These are phyloP conservation scores for Ellobium chinense DNA, from an alignment of 2,888 invertebrate species.

Conservation along the genomic window DNA sequence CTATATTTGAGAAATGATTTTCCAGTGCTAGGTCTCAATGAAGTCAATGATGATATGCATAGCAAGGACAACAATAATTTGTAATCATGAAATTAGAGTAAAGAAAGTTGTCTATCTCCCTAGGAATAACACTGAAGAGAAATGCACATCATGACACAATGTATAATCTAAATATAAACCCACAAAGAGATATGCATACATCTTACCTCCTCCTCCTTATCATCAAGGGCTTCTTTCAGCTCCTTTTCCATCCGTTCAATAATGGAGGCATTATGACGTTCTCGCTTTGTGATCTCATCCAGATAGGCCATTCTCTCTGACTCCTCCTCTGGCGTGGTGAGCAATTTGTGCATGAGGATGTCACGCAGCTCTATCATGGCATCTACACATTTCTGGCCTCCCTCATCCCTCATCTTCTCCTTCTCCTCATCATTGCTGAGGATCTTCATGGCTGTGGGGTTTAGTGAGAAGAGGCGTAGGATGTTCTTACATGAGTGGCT, in stretches of 20 bases:
- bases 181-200: neutral
- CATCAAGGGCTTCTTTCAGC: conserved; percentile 72
- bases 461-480: conserved; percentile 69
- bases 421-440: conserved; percentile 51
- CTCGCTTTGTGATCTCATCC: conserved; percentile 73
- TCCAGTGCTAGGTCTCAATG: too few relatives aligned
- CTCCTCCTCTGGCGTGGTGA: conserved; percentile 78
- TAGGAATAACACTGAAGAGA: too few relatives aligned
- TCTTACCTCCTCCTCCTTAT: conserved; percentile 77
- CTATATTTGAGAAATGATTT: too few relatives aligned
- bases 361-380: conserved; percentile 73
- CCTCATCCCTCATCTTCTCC: conserved; percentile 19
- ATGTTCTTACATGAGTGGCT: conserved; percentile 75
- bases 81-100: too few relatives aligned
- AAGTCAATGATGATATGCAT: too few relatives aligned
- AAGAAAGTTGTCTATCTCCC: too few relatives aligned
- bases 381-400: conserved; percentile 29
- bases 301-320: conserved; percentile 75
- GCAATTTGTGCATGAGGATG: conserved; percentile 74
- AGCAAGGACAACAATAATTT: too few relatives aligned
- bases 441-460: conserved; percentile 71
- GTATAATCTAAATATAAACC: neutral
- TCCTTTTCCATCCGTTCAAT: conserved; percentile 77
- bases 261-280: conserved; percentile 73
- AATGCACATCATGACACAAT: too few relatives aligned